Conservation (phyloP, 2,113 vertebrate species). For the Rostratula benghalensis region DNA sequence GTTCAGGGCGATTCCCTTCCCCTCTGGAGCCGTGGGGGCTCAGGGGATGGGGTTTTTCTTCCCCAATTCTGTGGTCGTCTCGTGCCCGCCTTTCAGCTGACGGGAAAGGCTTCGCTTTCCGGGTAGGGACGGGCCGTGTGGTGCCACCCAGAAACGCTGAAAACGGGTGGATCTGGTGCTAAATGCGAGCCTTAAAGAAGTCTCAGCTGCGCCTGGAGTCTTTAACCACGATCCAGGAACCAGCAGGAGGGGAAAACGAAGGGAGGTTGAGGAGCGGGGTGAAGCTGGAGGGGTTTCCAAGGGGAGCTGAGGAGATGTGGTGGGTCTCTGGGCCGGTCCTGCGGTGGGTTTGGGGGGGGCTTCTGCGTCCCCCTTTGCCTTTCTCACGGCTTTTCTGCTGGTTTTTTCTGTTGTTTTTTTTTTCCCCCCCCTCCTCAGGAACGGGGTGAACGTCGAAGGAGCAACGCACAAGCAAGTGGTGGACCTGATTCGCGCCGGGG, state of each 20-base stretch:
- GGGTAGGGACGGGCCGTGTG: fast-evolving
- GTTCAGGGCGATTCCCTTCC: fast-evolving
- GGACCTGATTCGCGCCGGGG: constrained; percentile 94
- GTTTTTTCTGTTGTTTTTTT: too few species aligned
- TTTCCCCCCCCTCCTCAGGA: constrained; percentile 75
- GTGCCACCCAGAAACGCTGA: fast-evolving
- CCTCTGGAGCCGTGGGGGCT: not conserved
- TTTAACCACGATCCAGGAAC: not conserved
- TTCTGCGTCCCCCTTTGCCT: not conserved
- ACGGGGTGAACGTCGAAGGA: constrained; percentile 93
- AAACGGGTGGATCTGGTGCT: not conserved
- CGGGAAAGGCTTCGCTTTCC: not conserved
- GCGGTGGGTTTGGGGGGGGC: not conserved
- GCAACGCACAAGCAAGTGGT: constrained; percentile 98
- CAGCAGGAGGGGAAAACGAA: fast-evolving
- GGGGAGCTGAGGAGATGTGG: not conserved
- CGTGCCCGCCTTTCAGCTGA: not conserved
- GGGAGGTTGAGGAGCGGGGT: not conserved
- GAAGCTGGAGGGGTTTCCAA: not conserved
- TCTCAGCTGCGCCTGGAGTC: not conserved
- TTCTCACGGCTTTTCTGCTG: constrained; percentile 23
- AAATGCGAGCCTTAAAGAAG: not conserved
- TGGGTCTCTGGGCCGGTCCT: not conserved
- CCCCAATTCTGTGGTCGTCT: not conserved
- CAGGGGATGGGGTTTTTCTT: not conserved